Percentiles rank a stretch among this genome's conserved stretches.
These are phyloP conservation scores for Ophion slaviceki DNA, from an alignment of 2,888 invertebrate species.

Conservation along the genomic window DNA sequence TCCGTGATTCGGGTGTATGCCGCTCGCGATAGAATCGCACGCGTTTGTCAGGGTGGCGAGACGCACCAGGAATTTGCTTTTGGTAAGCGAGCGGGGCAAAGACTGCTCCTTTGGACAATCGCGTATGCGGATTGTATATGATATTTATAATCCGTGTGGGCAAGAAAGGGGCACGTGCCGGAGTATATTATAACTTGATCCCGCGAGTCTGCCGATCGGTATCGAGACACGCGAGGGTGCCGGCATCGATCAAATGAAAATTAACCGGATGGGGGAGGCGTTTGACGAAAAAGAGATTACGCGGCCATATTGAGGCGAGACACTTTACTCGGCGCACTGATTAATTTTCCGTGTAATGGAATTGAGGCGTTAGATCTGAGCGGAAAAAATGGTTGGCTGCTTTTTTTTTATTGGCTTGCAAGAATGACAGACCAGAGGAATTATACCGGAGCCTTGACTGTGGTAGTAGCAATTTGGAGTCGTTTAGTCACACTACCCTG, in stretches of 20 bases:
- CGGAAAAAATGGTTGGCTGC: too few relatives aligned
- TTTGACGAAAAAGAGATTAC: conserved; percentile 17
- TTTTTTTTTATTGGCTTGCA: too few relatives aligned
- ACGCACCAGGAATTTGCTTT: conserved; percentile 52
- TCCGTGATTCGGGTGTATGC: conserved; percentile 54
- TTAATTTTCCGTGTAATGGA: too few relatives aligned
- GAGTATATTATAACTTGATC: conserved; percentile 69
- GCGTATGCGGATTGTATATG: conserved; percentile 67
- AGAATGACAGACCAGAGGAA: too few relatives aligned
- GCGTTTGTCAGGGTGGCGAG: background rate
- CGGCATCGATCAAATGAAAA: background rate
- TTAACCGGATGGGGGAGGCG: background rate
- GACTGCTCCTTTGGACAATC: conserved; percentile 64
- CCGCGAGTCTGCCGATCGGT: too few relatives aligned
- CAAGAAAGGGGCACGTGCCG: conserved; percentile 81
- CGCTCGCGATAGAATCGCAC: conserved; percentile 50
- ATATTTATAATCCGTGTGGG: conserved; percentile 83
- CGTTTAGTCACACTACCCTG: too few relatives aligned
- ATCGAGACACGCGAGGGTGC: background rate
- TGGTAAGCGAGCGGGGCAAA: conserved; percentile 21
- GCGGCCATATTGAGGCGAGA: background rate
- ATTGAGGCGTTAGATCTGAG: too few relatives aligned
- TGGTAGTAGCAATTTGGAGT: too few relatives aligned
- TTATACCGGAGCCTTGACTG: too few relatives aligned
- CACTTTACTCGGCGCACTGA: background rate